A percentile compares a stretch with the other conserved stretches of the same genome.
These are phyloP conservation scores for Drymodes brunneopygia DNA, from an alignment of 2,113 vertebrate genomes.

Conservation along the genomic window DNA sequence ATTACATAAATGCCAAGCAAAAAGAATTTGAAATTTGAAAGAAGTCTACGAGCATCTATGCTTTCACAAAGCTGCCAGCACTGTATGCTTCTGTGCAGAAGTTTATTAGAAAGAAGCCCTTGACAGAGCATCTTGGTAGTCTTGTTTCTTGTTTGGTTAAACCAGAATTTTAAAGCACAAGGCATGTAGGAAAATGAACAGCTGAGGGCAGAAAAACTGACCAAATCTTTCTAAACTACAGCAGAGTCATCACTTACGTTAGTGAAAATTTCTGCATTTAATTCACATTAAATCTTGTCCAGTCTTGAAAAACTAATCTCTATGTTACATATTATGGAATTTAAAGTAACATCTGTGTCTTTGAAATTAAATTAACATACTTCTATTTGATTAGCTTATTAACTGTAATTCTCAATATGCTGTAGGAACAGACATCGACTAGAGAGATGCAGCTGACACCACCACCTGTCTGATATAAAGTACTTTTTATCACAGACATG, in stretches of 20 bases:
- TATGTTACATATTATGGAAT: not conserved
- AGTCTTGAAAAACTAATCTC: constrained; percentile 22
- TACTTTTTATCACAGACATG: not conserved
- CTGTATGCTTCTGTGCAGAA: not conserved
- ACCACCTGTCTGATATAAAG: constrained; percentile 46
- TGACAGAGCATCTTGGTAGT: not conserved
- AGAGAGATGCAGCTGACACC: constrained; percentile 26
- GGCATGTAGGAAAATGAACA: not conserved
- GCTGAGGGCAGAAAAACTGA: not conserved
- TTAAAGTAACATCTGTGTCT: constrained; percentile 47
- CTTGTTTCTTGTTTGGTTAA: not conserved
- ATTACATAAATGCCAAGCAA: not conserved
- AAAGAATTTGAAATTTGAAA: not conserved
- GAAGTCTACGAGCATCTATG: not conserved
- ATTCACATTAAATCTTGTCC: not conserved
- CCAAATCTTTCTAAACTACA: not conserved
- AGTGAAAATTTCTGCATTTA: not conserved
- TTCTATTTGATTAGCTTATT: constrained; percentile 56
- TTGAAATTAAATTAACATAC: constrained; percentile 51
- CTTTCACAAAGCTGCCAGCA: not conserved
- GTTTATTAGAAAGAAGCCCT: not conserved
- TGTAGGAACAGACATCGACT: constrained; percentile 7
- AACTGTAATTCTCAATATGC: constrained; percentile 54
- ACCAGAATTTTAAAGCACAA: not conserved
- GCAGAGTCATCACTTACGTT: not conserved